phyloP scores from a whole-genome alignment of 2,797 vertebrate species.

The Muscicapa striata region DNA sequence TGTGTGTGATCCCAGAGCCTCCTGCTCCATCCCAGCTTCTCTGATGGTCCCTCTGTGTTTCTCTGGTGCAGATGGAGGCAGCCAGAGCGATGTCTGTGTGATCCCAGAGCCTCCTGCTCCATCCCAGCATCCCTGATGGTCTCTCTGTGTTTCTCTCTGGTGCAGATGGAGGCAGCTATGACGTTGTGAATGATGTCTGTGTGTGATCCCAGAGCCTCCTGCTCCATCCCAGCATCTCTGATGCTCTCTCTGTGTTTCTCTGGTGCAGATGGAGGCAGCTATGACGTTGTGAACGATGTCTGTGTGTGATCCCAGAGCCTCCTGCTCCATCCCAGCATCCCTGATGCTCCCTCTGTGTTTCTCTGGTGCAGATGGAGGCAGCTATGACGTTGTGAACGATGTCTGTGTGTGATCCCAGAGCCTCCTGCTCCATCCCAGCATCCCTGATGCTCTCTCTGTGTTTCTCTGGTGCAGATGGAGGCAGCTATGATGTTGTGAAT shows the following conservation, averaged over 20 bases:
- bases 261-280: slow-evolving; percentile 85
- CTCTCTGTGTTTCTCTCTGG: neutral
- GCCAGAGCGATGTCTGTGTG: slow-evolving; percentile 73
- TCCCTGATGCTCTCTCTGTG: neutral
- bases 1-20: neutral
- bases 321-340: neutral
- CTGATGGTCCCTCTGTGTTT: neutral
- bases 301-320: neutral
- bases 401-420: neutral
- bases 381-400: slow-evolving; percentile 78
- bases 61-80: slow-evolving; percentile 83
- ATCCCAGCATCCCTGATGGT: neutral
- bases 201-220: neutral
- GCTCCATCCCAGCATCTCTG: neutral
- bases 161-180: slow-evolving; percentile 87
- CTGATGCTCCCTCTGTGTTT: neutral
- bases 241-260: neutral
- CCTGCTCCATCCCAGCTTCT: neutral
- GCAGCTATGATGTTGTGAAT: slow-evolving; percentile 77
- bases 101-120: neutral
- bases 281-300: slow-evolving; percentile 75
- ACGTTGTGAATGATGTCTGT: slow-evolving; percentile 74
- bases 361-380: slow-evolving; percentile 83
- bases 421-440: neutral
- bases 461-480: slow-evolving; percentile 81